Evolutionary conservation across 1,140 invertebrate genomes (phyloP), one percentile per base, ranked within the genome.

Genomic region (Panagrolaimus sp.): DNA sequence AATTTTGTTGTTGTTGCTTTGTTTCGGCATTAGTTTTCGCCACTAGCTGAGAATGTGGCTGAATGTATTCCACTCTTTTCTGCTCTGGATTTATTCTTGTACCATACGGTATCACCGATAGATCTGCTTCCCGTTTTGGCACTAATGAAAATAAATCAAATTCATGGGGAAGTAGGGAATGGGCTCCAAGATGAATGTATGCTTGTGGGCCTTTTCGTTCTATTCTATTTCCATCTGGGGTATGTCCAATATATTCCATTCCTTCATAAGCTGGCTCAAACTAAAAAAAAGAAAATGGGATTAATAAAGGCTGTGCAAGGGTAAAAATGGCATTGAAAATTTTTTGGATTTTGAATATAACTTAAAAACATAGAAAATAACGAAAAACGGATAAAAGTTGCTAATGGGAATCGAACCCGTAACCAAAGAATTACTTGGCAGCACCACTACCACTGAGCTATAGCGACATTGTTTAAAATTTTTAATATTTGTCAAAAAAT

Each of bases 141-240:
- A 58, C 52, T 12, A 58, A 28, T 58, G 52, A 58, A 58, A 26
- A 58, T 21, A 58, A 58, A 28, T 58, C 52, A 58, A 58, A 58
- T 58, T 58, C 52, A 28, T 58, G 52, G 15, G 52, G 52, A 21
- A 58, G 52, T 21, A 58, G 52, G 28, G 21, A 26, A 58, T 58
- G 52, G 0, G 52, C 52, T 21, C 52, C 52, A n/a, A 58, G 21
- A n/a, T 58, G 52, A 10, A 58, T 58, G 52, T 58, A 58, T 28
- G 52, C 52, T 26, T 58, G 52, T 6, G 52, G 52, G 21, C 52
- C 52, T 28, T 58, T 58, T 12, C 52, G 52, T 58, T 58, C 52
- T 58, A 58, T 58, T 58, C 52, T 58, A 28, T 58, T 58, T 21
- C 52, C 52, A 28, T 58, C 52, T 21, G 52, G 52, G 28, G 28